Evolutionary conservation across 2,797 vertebrate genomes (phyloP).

Genomic region (Helicolenus hilgendorfi): DNA sequence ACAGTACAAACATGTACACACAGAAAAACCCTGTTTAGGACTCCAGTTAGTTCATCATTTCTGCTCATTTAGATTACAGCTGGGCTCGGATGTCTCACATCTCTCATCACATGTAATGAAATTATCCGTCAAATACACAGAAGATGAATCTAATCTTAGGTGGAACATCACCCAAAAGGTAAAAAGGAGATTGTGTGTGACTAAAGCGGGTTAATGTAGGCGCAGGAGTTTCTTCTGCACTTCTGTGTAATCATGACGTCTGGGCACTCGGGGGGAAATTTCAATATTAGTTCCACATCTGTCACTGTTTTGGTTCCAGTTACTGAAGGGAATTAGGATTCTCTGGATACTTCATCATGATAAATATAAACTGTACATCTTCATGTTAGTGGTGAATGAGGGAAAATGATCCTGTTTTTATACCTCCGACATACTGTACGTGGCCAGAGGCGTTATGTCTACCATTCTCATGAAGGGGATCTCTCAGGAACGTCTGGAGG

Average conservation of each 20-base stretch:
- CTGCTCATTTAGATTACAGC: slow-evolving; percentile 18
- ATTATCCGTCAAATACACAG: slow-evolving; percentile 43
- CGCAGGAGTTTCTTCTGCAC: neutral
- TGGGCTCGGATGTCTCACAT: slow-evolving; percentile 41
- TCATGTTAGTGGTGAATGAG: neutral
- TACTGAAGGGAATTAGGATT: neutral
- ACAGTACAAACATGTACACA: neutral
- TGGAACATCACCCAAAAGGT: slow-evolving; percentile 48
- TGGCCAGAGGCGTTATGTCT: no score
- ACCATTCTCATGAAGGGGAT: no score
- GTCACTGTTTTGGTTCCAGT: slow-evolving; percentile 51
- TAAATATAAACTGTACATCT: neutral
- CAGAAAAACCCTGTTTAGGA: neutral
- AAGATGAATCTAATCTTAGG: slow-evolving; percentile 39
- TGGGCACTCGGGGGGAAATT: neutral
- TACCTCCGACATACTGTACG: neutral
- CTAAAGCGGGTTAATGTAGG: slow-evolving; percentile 18
- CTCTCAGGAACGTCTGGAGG: neutral
- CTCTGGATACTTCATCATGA: neutral
- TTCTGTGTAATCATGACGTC: slow-evolving; percentile 23
- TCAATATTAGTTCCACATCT: slow-evolving; percentile 63
- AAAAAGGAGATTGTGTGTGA: slow-evolving; percentile 1
- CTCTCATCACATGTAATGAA: slow-evolving; percentile 55
- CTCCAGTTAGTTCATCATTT: slow-evolving; percentile 1
- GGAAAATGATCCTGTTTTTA: neutral